Conservation (phyloP, 2,113 vertebrate species). For the Mobula hypostoma region DNA sequence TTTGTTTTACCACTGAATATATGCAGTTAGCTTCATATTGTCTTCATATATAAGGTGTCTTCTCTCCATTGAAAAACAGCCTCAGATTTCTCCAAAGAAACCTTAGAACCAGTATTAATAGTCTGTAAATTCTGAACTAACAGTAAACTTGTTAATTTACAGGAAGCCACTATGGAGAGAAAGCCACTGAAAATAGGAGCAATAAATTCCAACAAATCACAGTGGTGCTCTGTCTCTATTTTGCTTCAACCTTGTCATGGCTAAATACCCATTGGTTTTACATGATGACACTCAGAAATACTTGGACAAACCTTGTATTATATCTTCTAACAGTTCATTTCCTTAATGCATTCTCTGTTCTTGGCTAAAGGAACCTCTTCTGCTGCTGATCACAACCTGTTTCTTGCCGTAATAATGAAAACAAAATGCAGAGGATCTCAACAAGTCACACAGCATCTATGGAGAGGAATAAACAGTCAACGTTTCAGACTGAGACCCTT, state of each 20-base stretch:
- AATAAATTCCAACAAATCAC: background rate
- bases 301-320: background rate
- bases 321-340: background rate
- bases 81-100: background rate
- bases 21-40: background rate
- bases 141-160: background rate
- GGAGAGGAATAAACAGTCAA: no score
- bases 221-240: background rate
- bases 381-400: background rate
- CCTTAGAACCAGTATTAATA: background rate
- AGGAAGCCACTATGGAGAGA: background rate
- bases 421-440: no score
- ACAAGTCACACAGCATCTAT: no score
- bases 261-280: background rate
- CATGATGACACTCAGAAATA: background rate
- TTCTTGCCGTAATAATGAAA: background rate
- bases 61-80: background rate
- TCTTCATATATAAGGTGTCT: background rate
- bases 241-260: background rate
- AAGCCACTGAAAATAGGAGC: background rate
- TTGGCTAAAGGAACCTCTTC: background rate
- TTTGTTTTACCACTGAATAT: no score
- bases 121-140: background rate
- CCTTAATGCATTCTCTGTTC: background rate
- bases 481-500: no score